Evolutionary conservation across 1,140 invertebrate species (phyloP).

Genomic region (Papilio polyxenes): DNA sequence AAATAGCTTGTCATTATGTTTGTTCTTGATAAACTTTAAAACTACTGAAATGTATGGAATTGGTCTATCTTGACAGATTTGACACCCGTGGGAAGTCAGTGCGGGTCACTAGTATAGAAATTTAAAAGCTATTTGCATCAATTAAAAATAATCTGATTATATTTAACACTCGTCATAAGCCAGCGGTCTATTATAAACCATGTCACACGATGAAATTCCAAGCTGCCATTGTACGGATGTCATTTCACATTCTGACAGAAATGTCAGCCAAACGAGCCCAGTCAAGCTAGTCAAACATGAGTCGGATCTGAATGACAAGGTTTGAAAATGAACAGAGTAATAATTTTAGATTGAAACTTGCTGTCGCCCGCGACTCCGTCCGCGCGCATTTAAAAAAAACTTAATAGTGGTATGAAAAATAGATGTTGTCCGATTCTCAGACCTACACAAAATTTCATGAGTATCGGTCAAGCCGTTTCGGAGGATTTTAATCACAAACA

Average conservation of each 20-base stretch:
- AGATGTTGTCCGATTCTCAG: too few relatives aligned
- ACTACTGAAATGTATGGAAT: too few relatives aligned
- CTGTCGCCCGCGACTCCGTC: too few relatives aligned
- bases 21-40: too few relatives aligned
- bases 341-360: neutral
- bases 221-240: constrained; percentile 9
- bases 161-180: constrained; percentile 21
- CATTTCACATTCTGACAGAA: constrained; percentile 16
- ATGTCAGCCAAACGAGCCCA: neutral
- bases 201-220: neutral
- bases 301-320: neutral
- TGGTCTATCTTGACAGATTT: too few relatives aligned
- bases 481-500: too few relatives aligned
- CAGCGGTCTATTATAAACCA: constrained; percentile 11
- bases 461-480: too few relatives aligned
- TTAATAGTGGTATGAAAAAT: too few relatives aligned
- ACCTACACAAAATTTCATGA: too few relatives aligned
- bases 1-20: too few relatives aligned
- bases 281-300: neutral
- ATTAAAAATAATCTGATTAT: constrained; percentile 10
- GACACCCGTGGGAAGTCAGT: neutral
- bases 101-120: neutral
- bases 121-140: constrained; percentile 1
- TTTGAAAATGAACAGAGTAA: neutral
- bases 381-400: too few relatives aligned